Evolutionary conservation across 2,797 vertebrate genomes (phyloP).

Genomic region (Syngnathus rostellatus): DNA sequence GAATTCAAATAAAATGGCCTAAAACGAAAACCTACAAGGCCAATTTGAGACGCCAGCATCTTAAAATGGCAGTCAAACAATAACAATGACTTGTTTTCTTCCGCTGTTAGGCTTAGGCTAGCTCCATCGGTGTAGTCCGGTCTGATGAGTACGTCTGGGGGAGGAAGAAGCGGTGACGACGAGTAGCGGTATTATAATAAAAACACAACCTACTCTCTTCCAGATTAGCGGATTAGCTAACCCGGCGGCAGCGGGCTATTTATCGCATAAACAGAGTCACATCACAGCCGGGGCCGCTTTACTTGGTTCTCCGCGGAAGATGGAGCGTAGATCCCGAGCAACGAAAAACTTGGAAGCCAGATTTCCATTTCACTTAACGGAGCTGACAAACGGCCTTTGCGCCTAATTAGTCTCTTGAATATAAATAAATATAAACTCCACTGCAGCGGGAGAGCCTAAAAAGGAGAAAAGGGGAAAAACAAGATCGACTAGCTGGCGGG

Average conservation of each 20-base stretch:
- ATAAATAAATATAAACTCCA: slow-evolving; percentile 6
- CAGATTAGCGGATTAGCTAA: slow-evolving; percentile 59
- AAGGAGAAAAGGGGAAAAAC: not conserved
- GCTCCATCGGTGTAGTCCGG: not conserved
- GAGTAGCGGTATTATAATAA: slow-evolving; percentile 40
- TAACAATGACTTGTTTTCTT: slow-evolving; percentile 5
- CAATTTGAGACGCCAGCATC: slow-evolving; percentile 1
- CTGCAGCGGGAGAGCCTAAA: not conserved
- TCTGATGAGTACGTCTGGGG: slow-evolving; percentile 13
- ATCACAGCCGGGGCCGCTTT: slow-evolving; percentile 18
- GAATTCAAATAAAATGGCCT: not conserved
- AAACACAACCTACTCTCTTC: slow-evolving; percentile 38
- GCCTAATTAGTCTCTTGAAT: slow-evolving; percentile 23
- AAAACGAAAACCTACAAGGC: not conserved
- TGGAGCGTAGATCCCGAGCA: slow-evolving; percentile 27
- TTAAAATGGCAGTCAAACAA: slow-evolving; percentile 8
- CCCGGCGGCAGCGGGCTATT: slow-evolving; percentile 44
- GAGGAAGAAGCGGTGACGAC: slow-evolving; percentile 23
- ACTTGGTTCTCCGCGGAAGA: slow-evolving; percentile 16
- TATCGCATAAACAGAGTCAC: slow-evolving; percentile 37
- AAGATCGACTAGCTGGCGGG: slow-evolving; percentile 17
- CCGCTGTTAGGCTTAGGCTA: not conserved
- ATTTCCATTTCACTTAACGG: slow-evolving; percentile 40
- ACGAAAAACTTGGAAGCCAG: slow-evolving; percentile 21
- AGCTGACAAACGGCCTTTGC: not conserved